Evolutionary conservation across 2,113 vertebrate species (phyloP), one percentile per base, ranked within the genome.

Genomic region (Crotalus viridis): DNA sequence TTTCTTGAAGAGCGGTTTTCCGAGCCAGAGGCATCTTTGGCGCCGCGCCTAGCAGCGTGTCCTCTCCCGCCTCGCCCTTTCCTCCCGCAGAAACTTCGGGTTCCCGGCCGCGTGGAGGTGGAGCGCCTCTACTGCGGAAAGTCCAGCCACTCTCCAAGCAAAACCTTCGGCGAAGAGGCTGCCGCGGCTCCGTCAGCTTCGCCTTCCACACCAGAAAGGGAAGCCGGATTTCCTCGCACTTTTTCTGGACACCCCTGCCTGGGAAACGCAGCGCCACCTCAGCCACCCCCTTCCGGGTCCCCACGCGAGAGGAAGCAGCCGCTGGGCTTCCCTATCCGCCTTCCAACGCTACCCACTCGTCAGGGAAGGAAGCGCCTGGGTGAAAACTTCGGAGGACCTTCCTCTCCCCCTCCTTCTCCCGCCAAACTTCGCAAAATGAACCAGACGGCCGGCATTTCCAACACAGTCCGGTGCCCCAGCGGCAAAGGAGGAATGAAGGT

Each of bases 401-500:
- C 39, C 17, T 93, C 74, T 89, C 56, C 93, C 3, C 26, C 48
- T 5, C 9, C 94, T 74, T 89, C 94, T 0, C 88, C n/a, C 26
- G 17, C 43, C 26, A 90, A 69, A n/a, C 74, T 39, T 59, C 52
- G 5, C 94, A 95, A 91, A 92, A 98, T 98, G 98, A 98, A 98
- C 95, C 98, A 98, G 94, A 98, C 98, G 1, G 98, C 98, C 0
- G 97, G 98, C 24, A 97, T 97, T 90, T 97, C 96, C 96, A 98
- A 98, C 57, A 97, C 97, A 89, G 97, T 98, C 93, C 97, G 98
- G 89, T 98, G 98, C 91, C 97, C 98, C 69, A 81, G 97, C 95
- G 3, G 95, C 95, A 96, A 98, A 92, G 95, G 94, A 39, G 74
- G 74, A 81, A 33, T 81, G 19, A 81, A 81, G 74, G 74, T 81